Conservation (phyloP, 2,888 invertebrate species). For the Salticus scenicus region DNA sequence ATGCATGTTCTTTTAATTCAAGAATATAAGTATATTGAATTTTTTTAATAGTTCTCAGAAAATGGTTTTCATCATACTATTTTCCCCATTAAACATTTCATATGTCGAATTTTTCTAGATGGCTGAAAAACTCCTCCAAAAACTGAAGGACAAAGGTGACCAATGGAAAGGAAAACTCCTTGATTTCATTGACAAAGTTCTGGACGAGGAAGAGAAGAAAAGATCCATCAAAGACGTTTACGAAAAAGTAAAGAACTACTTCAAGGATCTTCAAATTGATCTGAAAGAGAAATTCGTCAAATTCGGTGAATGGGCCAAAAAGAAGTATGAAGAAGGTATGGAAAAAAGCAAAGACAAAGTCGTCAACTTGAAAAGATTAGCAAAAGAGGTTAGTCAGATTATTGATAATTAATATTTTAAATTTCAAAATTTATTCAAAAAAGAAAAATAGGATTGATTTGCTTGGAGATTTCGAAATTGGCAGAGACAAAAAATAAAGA, state of each 20-base stretch:
- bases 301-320: conserved; percentile 63
- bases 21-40: no score
- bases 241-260: conserved; percentile 61
- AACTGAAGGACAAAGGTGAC: conserved; percentile 45
- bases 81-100: no score
- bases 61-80: no score
- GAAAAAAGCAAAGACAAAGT: conserved; percentile 49
- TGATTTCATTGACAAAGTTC: conserved; percentile 48
- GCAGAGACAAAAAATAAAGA: no score
- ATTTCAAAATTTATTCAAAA: no score
- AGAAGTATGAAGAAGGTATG: conserved; percentile 24
- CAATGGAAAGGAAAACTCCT: conserved; percentile 46
- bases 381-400: conserved; percentile 42
- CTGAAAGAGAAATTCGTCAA: conserved; percentile 60
- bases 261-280: conserved; percentile 55
- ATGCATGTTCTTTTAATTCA: no score
- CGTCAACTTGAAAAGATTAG: conserved; percentile 38
- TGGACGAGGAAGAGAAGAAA: conserved; percentile 32
- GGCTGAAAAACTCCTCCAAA: conserved; percentile 33
- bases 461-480: no score
- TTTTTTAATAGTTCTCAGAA: no score
- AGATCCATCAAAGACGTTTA: conserved; percentile 40
- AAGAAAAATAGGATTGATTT: no score
- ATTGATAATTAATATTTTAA: no score
- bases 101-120: no score